Conservation (phyloP, 2,797 vertebrate genomes). For the Carduelis carduelis region DNA sequence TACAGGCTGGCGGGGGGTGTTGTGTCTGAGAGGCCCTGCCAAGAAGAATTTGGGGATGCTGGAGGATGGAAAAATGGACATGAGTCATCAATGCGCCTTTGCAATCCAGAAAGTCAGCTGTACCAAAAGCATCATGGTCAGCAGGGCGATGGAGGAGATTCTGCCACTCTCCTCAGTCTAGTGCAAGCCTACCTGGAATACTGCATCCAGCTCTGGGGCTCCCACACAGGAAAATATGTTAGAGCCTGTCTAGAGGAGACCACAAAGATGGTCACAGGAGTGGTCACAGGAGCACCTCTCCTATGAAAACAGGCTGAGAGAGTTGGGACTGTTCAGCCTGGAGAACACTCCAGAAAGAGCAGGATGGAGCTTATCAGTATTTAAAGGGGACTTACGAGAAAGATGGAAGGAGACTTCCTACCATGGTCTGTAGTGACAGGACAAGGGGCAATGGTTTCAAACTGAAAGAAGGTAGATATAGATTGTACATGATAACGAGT, state of each 20-base stretch:
- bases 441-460: background rate
- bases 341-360: background rate
- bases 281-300: background rate
- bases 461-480: background rate
- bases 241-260: background rate
- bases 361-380: background rate
- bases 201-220: background rate
- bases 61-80: background rate
- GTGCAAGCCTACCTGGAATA: rapidly evolving
- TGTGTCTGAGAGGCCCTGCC: rapidly evolving
- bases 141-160: rapidly evolving
- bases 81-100: rapidly evolving
- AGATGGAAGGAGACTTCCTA: background rate
- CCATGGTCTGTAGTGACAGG: background rate
- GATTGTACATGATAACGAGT: background rate
- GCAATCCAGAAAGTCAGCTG: background rate
- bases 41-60: background rate
- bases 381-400: background rate
- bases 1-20: background rate
- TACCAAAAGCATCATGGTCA: background rate
- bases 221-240: background rate
- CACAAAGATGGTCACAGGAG: background rate
- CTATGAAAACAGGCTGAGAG: background rate
- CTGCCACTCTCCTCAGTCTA: background rate
- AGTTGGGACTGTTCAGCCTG: background rate